A percentile compares a stretch with the other conserved stretches of the same genome.
These are phyloP conservation scores for Drosophila athabasca DNA, from an alignment of 1,140 invertebrate species.

Conservation along the genomic window DNA sequence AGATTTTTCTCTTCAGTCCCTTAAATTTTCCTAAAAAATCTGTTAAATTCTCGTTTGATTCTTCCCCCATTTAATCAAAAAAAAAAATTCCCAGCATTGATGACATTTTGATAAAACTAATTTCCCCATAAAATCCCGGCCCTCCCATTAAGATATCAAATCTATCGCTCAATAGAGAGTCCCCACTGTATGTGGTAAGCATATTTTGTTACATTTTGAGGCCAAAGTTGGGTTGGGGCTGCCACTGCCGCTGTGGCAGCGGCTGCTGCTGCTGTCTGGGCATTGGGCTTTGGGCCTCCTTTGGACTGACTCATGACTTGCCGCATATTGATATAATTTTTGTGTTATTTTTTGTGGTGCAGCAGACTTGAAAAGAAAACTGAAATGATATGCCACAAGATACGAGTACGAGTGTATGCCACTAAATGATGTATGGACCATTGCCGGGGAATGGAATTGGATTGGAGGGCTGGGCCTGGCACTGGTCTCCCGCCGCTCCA, in stretches of 20 bases:
- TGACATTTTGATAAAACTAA: neutral
- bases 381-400: conserved; percentile 33
- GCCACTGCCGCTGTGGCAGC: neutral
- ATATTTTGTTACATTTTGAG: conserved; percentile 59
- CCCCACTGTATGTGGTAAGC: conserved; percentile 44
- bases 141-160: conserved; percentile 15
- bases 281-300: conserved; percentile 40
- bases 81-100: neutral
- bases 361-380: conserved; percentile 28
- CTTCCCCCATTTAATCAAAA: neutral
- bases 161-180: conserved; percentile 16
- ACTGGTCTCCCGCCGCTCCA: no score
- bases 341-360: conserved; percentile 33
- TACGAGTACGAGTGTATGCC: neutral
- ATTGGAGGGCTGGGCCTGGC: conserved; percentile 4
- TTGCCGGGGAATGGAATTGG: conserved; percentile 51
- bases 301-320: conserved; percentile 57
- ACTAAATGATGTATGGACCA: conserved; percentile 57
- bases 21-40: neutral
- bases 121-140: neutral
- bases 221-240: conserved; percentile 59
- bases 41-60: no score
- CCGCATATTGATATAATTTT: conserved; percentile 64
- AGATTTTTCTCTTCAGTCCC: no score
- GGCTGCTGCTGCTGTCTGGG: conserved; percentile 43